Evolutionary conservation across 2,888 invertebrate species (phyloP).

Genomic region (Chymomyza fuscimana): DNA sequence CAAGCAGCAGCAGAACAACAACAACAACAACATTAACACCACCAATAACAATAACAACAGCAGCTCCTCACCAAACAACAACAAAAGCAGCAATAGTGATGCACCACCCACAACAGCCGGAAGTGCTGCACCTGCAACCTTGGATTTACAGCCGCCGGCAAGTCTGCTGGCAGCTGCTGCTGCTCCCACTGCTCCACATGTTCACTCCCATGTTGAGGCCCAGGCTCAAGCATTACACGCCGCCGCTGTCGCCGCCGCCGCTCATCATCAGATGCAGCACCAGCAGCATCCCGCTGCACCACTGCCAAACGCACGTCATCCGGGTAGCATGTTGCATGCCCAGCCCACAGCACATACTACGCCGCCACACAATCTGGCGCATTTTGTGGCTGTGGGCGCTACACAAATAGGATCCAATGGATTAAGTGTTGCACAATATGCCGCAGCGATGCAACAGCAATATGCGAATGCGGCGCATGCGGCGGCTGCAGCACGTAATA

Average conservation of each 20-base stretch:
- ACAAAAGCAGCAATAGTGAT: conserved; percentile 22
- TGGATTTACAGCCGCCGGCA: conserved; percentile 1
- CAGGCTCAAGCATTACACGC: conserved; percentile 14
- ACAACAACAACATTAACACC: conserved; percentile 41
- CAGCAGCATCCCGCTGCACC: conserved; percentile 38
- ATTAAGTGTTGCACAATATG: conserved; percentile 75
- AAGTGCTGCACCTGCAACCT: not conserved
- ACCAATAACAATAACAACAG: conserved; percentile 42
- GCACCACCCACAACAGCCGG: conserved; percentile 33
- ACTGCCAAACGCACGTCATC: conserved; percentile 2
- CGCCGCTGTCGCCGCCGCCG: conserved; percentile 24
- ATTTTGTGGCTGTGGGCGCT: conserved; percentile 63
- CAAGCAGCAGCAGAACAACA: conserved; percentile 66
- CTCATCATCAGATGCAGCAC: conserved; percentile 30
- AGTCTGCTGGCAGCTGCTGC: not conserved
- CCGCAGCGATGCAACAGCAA: conserved; percentile 77
- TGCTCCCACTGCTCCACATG: conserved; percentile 10
- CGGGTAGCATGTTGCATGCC: conserved; percentile 5
- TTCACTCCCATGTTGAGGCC: conserved; percentile 1
- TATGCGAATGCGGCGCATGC: conserved; percentile 73
- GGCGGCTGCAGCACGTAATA: conserved; percentile 53
- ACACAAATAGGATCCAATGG: conserved; percentile 73
- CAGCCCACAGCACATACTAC: conserved; percentile 27
- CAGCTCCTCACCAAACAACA: conserved; percentile 41
- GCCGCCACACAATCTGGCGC: conserved; percentile 65